These are phyloP conservation scores for Trematomus loennbergii DNA, from an alignment of 2,113 vertebrate genomes.

Conservation along the genomic window DNA sequence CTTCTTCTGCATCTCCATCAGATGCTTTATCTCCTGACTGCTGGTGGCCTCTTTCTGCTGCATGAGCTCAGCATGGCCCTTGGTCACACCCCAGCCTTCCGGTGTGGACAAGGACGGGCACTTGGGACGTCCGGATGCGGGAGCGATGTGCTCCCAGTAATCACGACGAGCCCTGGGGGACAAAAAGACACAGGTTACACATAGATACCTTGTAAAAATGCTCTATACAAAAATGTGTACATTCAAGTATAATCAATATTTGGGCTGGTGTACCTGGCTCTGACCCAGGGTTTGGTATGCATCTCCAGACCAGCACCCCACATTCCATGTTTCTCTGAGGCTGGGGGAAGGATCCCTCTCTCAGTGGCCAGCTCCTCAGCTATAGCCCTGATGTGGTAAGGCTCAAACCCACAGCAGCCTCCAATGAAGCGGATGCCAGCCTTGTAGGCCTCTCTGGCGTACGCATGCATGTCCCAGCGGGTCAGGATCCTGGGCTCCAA, in stretches of 20 bases:
- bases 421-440: slow-evolving; percentile 32
- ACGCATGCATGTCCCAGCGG: slow-evolving; percentile 33
- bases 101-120: slow-evolving; percentile 17
- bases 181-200: slow-evolving; percentile 76
- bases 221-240: background rate
- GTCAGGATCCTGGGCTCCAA: slow-evolving; percentile 42
- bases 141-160: slow-evolving; percentile 13
- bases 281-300: slow-evolving; percentile 64
- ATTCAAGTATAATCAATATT: background rate
- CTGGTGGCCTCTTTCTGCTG: slow-evolving; percentile 56
- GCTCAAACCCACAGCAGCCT: slow-evolving; percentile 32
- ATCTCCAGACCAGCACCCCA: slow-evolving; percentile 38
- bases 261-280: slow-evolving; percentile 73
- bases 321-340: slow-evolving; percentile 28
- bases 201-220: slow-evolving; percentile 67
- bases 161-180: slow-evolving; percentile 15
- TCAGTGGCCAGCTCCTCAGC: slow-evolving; percentile 22
- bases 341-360: background rate
- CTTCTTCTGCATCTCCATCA: slow-evolving; percentile 85
- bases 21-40: slow-evolving; percentile 86
- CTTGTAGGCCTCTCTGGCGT: slow-evolving; percentile 26
- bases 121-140: slow-evolving; percentile 15
- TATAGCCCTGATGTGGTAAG: slow-evolving; percentile 33
- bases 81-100: slow-evolving; percentile 33
- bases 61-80: slow-evolving; percentile 32